Evolutionary conservation across 2,113 vertebrate genomes (phyloP).

Genomic region (Microtus montanus): DNA sequence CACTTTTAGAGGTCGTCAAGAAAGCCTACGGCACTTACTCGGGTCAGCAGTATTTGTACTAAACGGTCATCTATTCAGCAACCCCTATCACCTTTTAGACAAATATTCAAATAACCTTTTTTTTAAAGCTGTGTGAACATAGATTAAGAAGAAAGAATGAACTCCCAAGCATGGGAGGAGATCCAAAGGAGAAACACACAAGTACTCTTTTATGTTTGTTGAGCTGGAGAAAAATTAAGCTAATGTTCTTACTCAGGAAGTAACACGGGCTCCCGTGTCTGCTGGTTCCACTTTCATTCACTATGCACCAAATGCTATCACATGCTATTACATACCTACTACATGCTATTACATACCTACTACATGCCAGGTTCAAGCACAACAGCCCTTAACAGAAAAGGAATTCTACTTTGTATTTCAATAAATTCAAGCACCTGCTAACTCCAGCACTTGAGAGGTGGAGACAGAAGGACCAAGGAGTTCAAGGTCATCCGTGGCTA

Average conservation of each 20-base stretch:
- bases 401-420: background rate
- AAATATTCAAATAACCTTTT: constrained; percentile 8
- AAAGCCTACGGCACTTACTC: constrained; percentile 34
- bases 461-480: background rate
- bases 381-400: constrained; percentile 7
- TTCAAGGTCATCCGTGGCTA: background rate
- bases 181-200: background rate
- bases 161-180: background rate
- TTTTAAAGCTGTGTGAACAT: background rate
- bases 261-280: background rate
- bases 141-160: background rate
- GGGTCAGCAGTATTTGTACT: constrained; percentile 21
- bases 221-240: constrained; percentile 55
- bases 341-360: background rate
- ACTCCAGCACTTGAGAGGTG: background rate
- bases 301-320: background rate
- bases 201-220: constrained; percentile 22
- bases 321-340: background rate
- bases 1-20: background rate
- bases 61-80: constrained; percentile 13
- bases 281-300: constrained; percentile 21
- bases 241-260: background rate
- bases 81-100: background rate
- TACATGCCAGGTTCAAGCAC: background rate
- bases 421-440: background rate